These are phyloP conservation scores for Pycnomerus fuliginosus DNA, from an alignment of 2,888 invertebrate species.

Conservation along the genomic window DNA sequence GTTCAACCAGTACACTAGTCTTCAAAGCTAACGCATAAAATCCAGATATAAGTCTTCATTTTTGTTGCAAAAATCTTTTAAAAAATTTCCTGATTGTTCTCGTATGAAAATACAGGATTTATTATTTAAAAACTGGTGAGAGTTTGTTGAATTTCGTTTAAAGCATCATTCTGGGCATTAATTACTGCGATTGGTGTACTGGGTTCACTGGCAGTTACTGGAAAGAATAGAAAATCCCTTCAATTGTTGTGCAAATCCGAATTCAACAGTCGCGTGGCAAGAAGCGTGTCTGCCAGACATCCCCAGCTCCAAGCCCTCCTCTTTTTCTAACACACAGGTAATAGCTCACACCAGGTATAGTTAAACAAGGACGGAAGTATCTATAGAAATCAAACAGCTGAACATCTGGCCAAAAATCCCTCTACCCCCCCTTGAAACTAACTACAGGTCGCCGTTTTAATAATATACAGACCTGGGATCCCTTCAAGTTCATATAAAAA, in stretches of 20 bases:
- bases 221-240: slow-evolving; percentile 48
- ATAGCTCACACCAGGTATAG: slow-evolving; percentile 10
- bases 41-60: background rate
- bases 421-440: slow-evolving; percentile 9
- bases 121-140: no score
- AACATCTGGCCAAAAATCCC: slow-evolving; percentile 45
- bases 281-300: slow-evolving; percentile 52
- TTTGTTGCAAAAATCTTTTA: background rate
- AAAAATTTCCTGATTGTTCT: background rate
- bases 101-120: no score
- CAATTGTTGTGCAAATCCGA: slow-evolving; percentile 52
- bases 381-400: slow-evolving; percentile 30
- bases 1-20: background rate
- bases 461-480: background rate
- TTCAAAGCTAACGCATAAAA: no score
- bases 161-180: no score
- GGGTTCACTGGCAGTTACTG: slow-evolving; percentile 45
- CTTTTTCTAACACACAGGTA: slow-evolving; percentile 5
- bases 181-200: background rate
- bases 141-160: no score
- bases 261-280: slow-evolving; percentile 49
- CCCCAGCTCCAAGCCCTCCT: slow-evolving; percentile 42
- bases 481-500: slow-evolving; percentile 14
- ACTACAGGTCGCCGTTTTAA: background rate
- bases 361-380: slow-evolving; percentile 10